These are phyloP conservation scores for Linyphia triangularis DNA, from an alignment of 2,888 invertebrate species.

Conservation along the genomic window DNA sequence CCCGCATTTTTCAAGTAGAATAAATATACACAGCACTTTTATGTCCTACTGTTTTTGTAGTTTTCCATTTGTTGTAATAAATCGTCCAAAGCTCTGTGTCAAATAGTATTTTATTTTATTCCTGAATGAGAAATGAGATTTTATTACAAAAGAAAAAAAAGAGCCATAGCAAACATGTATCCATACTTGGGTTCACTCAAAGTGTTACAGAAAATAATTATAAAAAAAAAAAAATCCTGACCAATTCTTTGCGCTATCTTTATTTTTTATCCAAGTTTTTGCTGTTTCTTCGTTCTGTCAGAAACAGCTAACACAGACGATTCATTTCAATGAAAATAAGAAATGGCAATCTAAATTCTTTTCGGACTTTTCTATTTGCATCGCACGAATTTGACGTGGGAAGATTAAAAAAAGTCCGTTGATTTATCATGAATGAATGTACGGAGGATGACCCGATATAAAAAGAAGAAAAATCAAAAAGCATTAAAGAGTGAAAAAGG, in stretches of 20 bases:
- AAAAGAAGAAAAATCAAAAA: neutral
- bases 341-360: conserved; percentile 23
- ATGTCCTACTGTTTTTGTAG: too few species aligned
- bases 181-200: too few species aligned
- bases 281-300: neutral
- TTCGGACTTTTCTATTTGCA: conserved; percentile 30
- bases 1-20: too few species aligned
- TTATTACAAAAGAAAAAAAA: too few species aligned
- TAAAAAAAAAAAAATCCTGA: neutral
- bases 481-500: neutral
- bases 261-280: neutral
- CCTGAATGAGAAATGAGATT: too few species aligned
- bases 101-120: too few species aligned
- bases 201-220: too few species aligned
- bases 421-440: conserved; percentile 53
- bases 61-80: too few species aligned
- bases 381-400: conserved; percentile 1
- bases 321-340: conserved; percentile 4
- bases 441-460: neutral
- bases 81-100: too few species aligned
- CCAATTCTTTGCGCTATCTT: neutral
- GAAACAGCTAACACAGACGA: neutral
- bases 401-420: conserved; percentile 12
- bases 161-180: too few species aligned
- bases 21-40: too few species aligned